phyloP scores from a whole-genome alignment of 2,888 invertebrate species.

The Drosophila subsilvestris region DNA sequence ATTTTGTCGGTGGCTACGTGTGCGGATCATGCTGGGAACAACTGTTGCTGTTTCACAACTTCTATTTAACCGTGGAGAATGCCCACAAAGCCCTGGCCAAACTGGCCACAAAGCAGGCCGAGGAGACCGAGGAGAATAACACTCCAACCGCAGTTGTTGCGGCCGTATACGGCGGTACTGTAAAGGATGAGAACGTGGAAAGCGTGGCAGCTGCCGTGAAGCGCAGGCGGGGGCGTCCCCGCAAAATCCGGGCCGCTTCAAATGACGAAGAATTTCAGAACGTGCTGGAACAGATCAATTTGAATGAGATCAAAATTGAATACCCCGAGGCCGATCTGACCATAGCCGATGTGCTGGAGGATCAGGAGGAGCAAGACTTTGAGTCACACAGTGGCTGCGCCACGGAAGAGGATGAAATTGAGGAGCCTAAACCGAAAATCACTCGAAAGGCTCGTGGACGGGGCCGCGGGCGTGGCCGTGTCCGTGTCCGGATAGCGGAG shows the following conservation, averaged over 20 bases:
- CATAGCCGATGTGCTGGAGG: slow-evolving; percentile 63
- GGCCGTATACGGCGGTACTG: not conserved
- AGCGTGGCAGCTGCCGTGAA: slow-evolving; percentile 63
- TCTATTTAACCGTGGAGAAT: slow-evolving; percentile 70
- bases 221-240: slow-evolving; percentile 66
- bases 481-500: not conserved
- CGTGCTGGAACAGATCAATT: slow-evolving; percentile 63
- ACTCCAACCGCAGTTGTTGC: slow-evolving; percentile 6
- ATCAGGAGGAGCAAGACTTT: slow-evolving; percentile 56
- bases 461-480: slow-evolving; percentile 15
- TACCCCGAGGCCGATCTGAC: slow-evolving; percentile 62
- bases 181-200: slow-evolving; percentile 50
- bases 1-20: slow-evolving; percentile 51
- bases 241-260: slow-evolving; percentile 36
- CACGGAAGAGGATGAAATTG: slow-evolving; percentile 15
- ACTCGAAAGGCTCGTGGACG: slow-evolving; percentile 21
- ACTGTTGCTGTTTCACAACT: slow-evolving; percentile 73
- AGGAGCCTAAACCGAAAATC: not conserved
- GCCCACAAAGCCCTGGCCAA: slow-evolving; percentile 53
- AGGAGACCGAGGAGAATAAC: not conserved
- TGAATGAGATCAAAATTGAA: slow-evolving; percentile 68
- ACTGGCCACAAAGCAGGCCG: not conserved
- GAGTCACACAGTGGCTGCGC: slow-evolving; percentile 27
- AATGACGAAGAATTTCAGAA: slow-evolving; percentile 44
- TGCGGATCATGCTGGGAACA: slow-evolving; percentile 69